A percentile compares a stretch with the other conserved stretches of the same genome.
Conservation (phyloP, 2,113 vertebrate genomes). For the Datnioides undecimradiatus region DNA sequence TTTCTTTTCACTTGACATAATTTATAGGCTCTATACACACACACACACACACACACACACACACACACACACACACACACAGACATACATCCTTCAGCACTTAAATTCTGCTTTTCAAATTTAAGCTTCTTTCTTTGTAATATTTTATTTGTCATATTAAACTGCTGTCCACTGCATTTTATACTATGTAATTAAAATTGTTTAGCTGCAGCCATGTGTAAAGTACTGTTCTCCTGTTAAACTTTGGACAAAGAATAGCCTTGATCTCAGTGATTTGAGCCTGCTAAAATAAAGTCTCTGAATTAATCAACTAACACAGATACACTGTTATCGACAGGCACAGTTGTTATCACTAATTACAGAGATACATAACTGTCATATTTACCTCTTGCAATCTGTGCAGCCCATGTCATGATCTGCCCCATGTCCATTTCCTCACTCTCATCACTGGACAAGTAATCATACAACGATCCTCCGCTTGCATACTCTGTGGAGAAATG, state of each 20-base stretch:
- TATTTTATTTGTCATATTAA: neutral
- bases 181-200: too few species aligned
- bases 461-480: slow-evolving; percentile 92
- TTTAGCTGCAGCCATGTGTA: neutral
- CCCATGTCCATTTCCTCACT: slow-evolving; percentile 98
- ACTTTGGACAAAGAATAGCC: neutral
- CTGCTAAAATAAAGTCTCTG: neutral
- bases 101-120: too few species aligned
- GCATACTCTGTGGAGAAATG: slow-evolving; percentile 90
- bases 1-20: too few species aligned
- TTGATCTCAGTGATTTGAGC: neutral
- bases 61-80: too few species aligned
- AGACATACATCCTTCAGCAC: too few species aligned
- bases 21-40: too few species aligned
- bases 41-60: too few species aligned
- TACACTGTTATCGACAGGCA: too few species aligned
- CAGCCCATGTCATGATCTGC: slow-evolving; percentile 98
- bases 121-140: too few species aligned
- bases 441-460: slow-evolving; percentile 95
- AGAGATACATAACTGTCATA: neutral
- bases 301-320: neutral
- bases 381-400: slow-evolving; percentile 96
- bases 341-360: neutral
- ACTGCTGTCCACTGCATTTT: neutral
- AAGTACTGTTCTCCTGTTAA: neutral